Percentiles rank a stretch among this genome's conserved stretches.
Conservation (phyloP, 2,797 vertebrate genomes). For the Danio kyathit region DNA sequence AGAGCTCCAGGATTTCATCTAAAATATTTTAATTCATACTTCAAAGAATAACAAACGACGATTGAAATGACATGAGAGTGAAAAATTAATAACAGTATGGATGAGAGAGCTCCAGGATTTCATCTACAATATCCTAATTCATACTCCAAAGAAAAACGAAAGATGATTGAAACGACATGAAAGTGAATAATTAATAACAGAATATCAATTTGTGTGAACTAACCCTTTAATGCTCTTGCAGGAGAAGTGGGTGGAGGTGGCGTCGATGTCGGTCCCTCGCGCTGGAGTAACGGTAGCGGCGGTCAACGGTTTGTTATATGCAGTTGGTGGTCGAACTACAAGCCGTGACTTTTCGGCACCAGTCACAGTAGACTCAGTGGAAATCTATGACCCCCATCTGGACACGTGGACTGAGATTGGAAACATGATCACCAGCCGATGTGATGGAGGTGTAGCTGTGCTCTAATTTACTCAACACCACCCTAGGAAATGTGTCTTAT, state of each 20-base stretch:
- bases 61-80: too few species aligned
- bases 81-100: too few species aligned
- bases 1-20: too few species aligned
- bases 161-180: too few species aligned
- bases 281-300: conserved; percentile 91
- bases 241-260: conserved; percentile 96
- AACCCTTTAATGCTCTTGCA: conserved; percentile 57
- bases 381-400: conserved; percentile 95
- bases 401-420: conserved; percentile 96
- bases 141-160: too few species aligned
- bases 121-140: too few species aligned
- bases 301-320: conserved; percentile 94
- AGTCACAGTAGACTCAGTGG: conserved; percentile 94
- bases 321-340: conserved; percentile 89
- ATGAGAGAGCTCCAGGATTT: too few species aligned
- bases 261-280: conserved; percentile 90
- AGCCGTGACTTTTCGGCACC: conserved; percentile 94
- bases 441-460: conserved; percentile 94
- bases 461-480: conserved; percentile 75
- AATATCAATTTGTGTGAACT: too few species aligned
- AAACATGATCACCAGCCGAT: conserved; percentile 98
- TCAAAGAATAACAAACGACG: too few species aligned
- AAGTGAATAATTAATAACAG: too few species aligned
- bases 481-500: not conserved
- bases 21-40: too few species aligned